A percentile compares a stretch with the other conserved stretches of the same genome.
Conservation (phyloP, 2,113 vertebrate species). For the Misgurnus mizolepis region DNA sequence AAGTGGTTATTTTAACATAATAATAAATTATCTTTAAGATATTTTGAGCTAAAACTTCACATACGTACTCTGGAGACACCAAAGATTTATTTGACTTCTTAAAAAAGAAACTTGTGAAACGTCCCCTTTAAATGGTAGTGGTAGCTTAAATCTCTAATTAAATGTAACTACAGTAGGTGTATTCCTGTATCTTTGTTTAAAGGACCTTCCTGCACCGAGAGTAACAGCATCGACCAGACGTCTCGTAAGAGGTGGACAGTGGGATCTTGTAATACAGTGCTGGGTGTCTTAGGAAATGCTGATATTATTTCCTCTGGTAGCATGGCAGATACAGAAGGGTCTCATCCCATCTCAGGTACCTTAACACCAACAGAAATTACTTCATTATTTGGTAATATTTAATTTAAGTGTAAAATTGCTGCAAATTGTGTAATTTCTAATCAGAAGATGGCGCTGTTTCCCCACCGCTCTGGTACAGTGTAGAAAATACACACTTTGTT, state of each 20-base stretch:
- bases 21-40: no score
- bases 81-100: no score
- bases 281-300: slow-evolving; percentile 74
- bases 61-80: no score
- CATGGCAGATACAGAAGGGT: slow-evolving; percentile 54
- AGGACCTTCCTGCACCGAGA: slow-evolving; percentile 10
- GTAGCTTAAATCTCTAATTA: no score
- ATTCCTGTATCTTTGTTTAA: slow-evolving; percentile 37
- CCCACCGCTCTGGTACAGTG: no score
- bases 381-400: neutral
- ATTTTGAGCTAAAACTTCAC: no score
- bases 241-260: slow-evolving; percentile 79
- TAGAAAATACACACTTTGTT: no score
- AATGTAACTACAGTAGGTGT: neutral
- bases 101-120: no score
- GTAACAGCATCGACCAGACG: slow-evolving; percentile 12
- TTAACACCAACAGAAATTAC: neutral
- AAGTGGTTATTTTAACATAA: no score
- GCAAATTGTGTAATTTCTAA: no score
- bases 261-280: slow-evolving; percentile 57
- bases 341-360: slow-evolving; percentile 37
- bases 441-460: no score
- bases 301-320: slow-evolving; percentile 77
- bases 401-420: neutral
- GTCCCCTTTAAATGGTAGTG: no score